Conservation (phyloP, 2,797 vertebrate species). For the Todus mexicanus region DNA sequence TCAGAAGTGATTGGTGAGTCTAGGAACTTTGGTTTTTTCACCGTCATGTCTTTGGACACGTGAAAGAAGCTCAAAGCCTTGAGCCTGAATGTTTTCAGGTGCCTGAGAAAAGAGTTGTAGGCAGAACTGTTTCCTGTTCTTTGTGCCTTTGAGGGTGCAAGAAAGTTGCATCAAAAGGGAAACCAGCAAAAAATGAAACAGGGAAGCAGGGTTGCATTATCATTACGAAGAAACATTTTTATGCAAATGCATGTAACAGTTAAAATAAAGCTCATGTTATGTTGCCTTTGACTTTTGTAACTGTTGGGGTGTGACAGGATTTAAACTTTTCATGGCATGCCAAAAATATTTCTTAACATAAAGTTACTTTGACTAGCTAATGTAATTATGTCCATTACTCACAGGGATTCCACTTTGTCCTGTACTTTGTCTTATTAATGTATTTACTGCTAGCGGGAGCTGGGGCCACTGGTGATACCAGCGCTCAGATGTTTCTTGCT, state of each 20-base stretch:
- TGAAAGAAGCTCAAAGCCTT: not conserved
- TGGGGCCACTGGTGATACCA: not conserved
- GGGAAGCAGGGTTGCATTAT: constrained; percentile 12
- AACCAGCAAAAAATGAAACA: not conserved
- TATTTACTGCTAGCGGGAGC: not conserved
- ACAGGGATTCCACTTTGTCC: constrained; percentile 58
- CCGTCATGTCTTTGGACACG: not conserved
- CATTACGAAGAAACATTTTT: constrained; percentile 54
- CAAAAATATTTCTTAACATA: constrained; percentile 65
- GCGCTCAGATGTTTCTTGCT: not conserved
- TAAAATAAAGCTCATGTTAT: constrained; percentile 52
- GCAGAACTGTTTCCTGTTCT: constrained; percentile 22
- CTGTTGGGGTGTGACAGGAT: constrained; percentile 65
- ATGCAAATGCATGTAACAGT: constrained; percentile 63
- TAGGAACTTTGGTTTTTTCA: not conserved
- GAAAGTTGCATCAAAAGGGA: constrained; percentile 49
- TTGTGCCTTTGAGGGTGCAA: not conserved
- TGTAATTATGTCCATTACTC: constrained; percentile 70
- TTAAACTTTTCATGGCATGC: constrained; percentile 66
- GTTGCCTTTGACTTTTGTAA: constrained; percentile 57
- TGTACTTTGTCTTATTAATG: constrained; percentile 33
- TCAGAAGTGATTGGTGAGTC: not conserved
- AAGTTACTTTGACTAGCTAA: constrained; percentile 68
- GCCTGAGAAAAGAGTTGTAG: not conserved
- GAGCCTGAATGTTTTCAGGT: not conserved